A percentile compares a stretch with the other conserved stretches of the same genome.
phyloP scores from a whole-genome alignment of 2,888 invertebrate genomes.

The Muschampia plurimacula region DNA sequence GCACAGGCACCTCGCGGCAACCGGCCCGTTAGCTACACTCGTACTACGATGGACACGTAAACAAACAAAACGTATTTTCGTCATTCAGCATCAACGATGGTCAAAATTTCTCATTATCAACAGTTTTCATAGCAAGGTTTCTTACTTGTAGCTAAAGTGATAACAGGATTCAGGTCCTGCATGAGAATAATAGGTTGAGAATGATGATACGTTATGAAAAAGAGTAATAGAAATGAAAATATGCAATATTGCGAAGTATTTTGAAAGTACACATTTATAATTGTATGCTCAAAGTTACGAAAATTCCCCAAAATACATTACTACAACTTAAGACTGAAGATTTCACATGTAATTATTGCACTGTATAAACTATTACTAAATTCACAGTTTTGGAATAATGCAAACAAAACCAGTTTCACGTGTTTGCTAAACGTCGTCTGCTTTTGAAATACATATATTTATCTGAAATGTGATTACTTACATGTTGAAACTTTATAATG shows the following conservation, averaged over 20 bases:
- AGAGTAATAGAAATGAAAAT: background rate
- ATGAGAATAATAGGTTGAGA: background rate
- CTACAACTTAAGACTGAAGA: background rate
- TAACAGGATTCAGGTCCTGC: background rate
- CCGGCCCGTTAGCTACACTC: conserved; percentile 76
- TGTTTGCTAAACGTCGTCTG: conserved; percentile 41
- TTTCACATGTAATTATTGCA: conserved; percentile 5
- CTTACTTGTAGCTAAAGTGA: background rate
- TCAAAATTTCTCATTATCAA: background rate
- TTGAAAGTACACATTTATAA: too few relatives aligned
- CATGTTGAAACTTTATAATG: conserved; percentile 39
- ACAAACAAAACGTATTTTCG: conserved; percentile 67
- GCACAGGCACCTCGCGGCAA: conserved; percentile 57
- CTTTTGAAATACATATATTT: conserved; percentile 26
- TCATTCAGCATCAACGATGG: background rate
- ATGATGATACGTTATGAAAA: background rate
- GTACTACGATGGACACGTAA: conserved; percentile 77
- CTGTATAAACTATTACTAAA: conserved; percentile 14
- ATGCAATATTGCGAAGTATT: background rate
- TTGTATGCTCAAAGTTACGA: background rate
- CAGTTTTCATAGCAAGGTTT: background rate
- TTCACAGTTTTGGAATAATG: background rate
- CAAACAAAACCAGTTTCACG: conserved; percentile 42
- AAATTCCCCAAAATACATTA: background rate
- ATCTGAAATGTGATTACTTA: conserved; percentile 20